Conservation (phyloP, 2,113 vertebrate species). For the Herpailurus yagouaroundi region DNA sequence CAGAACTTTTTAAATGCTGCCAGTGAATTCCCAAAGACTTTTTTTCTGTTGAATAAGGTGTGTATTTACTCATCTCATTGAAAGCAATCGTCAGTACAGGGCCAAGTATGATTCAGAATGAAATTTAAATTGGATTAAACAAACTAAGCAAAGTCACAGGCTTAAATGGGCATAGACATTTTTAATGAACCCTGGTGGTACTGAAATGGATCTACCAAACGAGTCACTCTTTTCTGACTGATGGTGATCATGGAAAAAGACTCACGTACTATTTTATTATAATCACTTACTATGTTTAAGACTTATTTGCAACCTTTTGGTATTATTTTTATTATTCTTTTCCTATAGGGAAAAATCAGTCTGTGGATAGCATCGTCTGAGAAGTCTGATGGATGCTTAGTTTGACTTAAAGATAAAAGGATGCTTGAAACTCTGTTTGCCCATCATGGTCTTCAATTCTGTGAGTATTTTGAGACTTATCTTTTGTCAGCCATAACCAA, state of each 20-base stretch:
- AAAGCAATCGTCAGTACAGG: conserved; percentile 10
- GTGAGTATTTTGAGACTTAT: background rate
- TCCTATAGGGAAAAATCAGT: background rate
- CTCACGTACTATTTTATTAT: conserved; percentile 34
- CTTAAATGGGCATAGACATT: conserved; percentile 26
- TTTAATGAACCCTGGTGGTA: background rate
- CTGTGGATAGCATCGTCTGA: background rate
- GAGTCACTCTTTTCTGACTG: background rate
- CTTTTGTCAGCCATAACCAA: background rate
- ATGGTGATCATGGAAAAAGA: conserved; percentile 76
- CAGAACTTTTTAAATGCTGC: conserved; percentile 39
- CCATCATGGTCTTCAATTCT: background rate
- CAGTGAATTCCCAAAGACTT: conserved; percentile 30
- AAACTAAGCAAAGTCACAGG: background rate
- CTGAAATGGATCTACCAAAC: conserved; percentile 58
- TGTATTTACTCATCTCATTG: conserved; percentile 36
- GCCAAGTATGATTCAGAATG: conserved; percentile 69
- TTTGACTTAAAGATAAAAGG: conserved; percentile 53
- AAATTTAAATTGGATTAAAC: conserved; percentile 69
- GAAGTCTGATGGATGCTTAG: conserved; percentile 18
- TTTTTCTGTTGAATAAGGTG: conserved; percentile 7
- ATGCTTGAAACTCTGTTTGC: conserved; percentile 31
- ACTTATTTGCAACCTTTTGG: conserved; percentile 64
- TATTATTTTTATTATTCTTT: conserved; percentile 37
- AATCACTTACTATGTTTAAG: conserved; percentile 40